Conservation (phyloP, 2,113 vertebrate species). For the Chloropsis cyanopogon region DNA sequence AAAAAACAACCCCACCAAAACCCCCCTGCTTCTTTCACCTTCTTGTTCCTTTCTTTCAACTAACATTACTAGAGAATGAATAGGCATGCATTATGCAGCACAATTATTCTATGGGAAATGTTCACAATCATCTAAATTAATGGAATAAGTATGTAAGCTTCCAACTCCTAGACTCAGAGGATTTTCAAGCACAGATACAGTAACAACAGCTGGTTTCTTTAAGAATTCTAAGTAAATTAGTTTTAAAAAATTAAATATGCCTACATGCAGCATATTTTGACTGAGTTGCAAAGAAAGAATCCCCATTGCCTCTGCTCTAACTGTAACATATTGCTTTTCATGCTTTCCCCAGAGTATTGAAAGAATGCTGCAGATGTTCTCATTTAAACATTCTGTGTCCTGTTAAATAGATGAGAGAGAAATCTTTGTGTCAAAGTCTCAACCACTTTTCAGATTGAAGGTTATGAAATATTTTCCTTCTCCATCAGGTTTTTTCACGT, state of each 20-base stretch:
- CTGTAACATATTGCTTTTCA: slow-evolving; percentile 11
- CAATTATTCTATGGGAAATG: slow-evolving; percentile 6
- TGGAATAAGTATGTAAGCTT: slow-evolving; percentile 35
- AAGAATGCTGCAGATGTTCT: slow-evolving; percentile 40
- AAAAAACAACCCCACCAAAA: neutral
- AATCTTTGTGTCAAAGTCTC: neutral
- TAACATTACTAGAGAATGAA: neutral
- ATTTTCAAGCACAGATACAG: neutral
- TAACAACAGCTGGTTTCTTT: slow-evolving; percentile 38
- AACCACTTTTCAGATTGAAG: neutral
- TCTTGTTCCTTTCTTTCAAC: neutral
- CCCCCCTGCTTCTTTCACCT: neutral
- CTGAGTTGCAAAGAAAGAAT: neutral
- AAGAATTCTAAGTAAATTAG: slow-evolving; percentile 1
- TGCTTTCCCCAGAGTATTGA: neutral
- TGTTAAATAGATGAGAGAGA: neutral
- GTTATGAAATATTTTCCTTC: neutral
- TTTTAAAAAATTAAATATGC: slow-evolving; percentile 34
- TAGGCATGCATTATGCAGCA: slow-evolving; percentile 10
- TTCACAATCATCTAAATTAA: slow-evolving; percentile 36
- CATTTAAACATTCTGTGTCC: neutral
- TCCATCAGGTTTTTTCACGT: neutral
- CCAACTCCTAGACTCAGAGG: slow-evolving; percentile 9
- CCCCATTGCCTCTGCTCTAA: neutral
- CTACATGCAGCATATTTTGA: slow-evolving; percentile 18